phyloP scores from a whole-genome alignment of 2,797 vertebrate species.

The Paramormyrops hopkinsi region DNA sequence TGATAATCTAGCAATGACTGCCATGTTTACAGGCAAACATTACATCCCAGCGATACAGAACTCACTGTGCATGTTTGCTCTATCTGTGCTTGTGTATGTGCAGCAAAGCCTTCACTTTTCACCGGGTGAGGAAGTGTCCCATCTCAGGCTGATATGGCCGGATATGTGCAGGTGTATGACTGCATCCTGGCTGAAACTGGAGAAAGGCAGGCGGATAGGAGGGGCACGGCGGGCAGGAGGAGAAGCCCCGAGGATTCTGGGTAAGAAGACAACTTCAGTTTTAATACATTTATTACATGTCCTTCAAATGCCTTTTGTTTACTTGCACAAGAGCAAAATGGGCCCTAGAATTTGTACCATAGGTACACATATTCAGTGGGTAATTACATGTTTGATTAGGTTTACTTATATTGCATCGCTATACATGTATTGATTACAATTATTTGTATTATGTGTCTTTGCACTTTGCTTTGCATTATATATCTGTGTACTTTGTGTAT shows the following conservation, averaged over 20 bases:
- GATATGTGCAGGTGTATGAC: not conserved
- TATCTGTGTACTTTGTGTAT: not conserved
- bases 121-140: not conserved
- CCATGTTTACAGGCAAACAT: not conserved
- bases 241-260: not conserved
- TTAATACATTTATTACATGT: not conserved
- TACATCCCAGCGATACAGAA: not conserved
- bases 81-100: not conserved
- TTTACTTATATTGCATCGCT: not conserved
- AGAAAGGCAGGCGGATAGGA: not conserved
- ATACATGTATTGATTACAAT: not conserved
- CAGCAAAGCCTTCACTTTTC: not conserved
- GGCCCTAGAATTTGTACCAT: not conserved
- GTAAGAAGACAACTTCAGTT: not conserved
- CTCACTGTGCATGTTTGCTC: not conserved
- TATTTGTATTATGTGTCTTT: not conserved
- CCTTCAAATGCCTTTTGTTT: not conserved
- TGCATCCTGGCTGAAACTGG: not conserved
- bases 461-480: not conserved
- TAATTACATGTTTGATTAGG: not conserved
- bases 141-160: not conserved
- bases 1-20: not conserved
- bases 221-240: not conserved
- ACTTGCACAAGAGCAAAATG: not conserved
- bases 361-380: not conserved